Conservation (phyloP, 1,140 invertebrate genomes). For the Microplitis demolitor region DNA sequence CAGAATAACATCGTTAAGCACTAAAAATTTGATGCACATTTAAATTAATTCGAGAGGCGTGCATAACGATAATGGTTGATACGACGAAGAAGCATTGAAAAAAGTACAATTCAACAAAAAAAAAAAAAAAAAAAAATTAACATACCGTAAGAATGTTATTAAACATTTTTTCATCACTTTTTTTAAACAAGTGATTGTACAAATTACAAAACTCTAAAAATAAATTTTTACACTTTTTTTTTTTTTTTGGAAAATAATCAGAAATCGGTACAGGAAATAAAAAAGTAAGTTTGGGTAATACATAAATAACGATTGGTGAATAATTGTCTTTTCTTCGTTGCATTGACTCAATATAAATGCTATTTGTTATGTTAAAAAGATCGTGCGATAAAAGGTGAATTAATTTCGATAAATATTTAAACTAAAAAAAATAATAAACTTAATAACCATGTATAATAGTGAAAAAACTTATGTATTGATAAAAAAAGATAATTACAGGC, state of each 20-base stretch:
- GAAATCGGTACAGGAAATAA: too few species aligned
- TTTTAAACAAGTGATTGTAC: too few species aligned
- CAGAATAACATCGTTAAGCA: conserved; percentile 33
- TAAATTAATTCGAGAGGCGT: background rate
- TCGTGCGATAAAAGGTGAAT: background rate
- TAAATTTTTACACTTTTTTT: too few species aligned
- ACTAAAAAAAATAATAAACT: conserved; percentile 5
- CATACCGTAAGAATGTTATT: background rate
- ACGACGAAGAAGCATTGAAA: background rate
- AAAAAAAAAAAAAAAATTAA: background rate
- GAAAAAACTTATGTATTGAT: conserved; percentile 15
- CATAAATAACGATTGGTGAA: too few species aligned
- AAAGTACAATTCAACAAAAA: background rate
- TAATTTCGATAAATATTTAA: background rate
- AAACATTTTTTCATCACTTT: background rate
- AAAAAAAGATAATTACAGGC: conserved; percentile 15
- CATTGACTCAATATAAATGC: too few species aligned
- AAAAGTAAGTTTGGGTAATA: too few species aligned
- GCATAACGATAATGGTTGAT: conserved; percentile 20
- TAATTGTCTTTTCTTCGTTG: too few species aligned
- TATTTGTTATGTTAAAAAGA: too few species aligned
- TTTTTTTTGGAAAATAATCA: too few species aligned
- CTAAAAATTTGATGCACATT: conserved; percentile 14
- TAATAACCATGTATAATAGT: conserved; percentile 28
- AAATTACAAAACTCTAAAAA: too few species aligned